These are phyloP conservation scores for Cassiopea xamachana DNA, from an alignment of 30 jellyfish, hydroid and myxozoan species.

Conservation along the genomic window DNA sequence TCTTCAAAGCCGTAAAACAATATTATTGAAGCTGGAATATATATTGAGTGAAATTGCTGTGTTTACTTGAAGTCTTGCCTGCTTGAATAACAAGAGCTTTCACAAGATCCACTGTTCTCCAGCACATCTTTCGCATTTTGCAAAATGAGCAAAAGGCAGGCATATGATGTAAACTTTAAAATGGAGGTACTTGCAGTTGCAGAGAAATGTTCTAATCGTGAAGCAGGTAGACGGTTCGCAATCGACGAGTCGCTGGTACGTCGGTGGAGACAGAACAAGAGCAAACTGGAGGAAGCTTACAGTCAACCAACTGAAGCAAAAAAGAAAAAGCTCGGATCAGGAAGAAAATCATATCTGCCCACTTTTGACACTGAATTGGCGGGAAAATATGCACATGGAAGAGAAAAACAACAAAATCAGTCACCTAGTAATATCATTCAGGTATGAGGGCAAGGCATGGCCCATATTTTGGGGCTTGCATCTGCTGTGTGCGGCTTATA, in stretches of 20 bases:
- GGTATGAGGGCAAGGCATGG: slow-evolving; percentile 4
- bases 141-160: slow-evolving; percentile 16
- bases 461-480: not conserved
- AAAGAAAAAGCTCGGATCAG: slow-evolving; percentile 8
- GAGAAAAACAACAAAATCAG: not conserved
- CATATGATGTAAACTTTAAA: slow-evolving; percentile 14
- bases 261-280: slow-evolving; percentile 35
- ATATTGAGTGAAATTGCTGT: not conserved
- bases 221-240: slow-evolving; percentile 14
- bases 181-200: slow-evolving; percentile 12
- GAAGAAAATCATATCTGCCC: slow-evolving; percentile 10
- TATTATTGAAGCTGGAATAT: not conserved
- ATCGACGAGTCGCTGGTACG: slow-evolving; percentile 41
- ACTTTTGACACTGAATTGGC: slow-evolving; percentile 4
- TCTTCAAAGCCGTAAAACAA: not conserved
- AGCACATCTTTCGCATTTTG: not conserved
- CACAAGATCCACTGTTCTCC: not conserved
- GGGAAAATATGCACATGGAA: not conserved
- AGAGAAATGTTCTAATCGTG: slow-evolving; percentile 16
- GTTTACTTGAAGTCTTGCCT: not conserved
- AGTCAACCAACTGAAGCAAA: not conserved
- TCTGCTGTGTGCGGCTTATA: too few species aligned
- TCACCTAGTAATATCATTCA: not conserved
- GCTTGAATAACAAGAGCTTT: not conserved
- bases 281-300: slow-evolving; percentile 1